Base-by-base conservation (phyloP, 2,113 vertebrate species). In the Bujurquina vittata region DNA sequence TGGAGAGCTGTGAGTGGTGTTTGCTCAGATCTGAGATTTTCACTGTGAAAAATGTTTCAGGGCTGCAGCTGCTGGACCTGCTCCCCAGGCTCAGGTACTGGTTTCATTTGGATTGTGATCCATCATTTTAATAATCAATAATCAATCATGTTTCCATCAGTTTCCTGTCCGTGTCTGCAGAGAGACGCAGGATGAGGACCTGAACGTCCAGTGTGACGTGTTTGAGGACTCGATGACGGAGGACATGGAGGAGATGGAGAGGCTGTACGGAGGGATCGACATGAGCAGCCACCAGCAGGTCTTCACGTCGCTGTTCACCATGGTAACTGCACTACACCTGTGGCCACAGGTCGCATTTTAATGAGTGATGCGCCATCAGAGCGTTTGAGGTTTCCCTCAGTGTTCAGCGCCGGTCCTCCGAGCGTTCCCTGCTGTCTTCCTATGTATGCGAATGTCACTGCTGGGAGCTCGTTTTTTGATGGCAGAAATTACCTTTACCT, bases 221-320 rank as follows among this genome's bases (percentile, higher is more conserved):
- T 99, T 99, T 67, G 96, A 97, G 79, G 97, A 98, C 87, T 95
- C 96, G 78, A 96, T 96, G 94, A 89, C 94, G 0, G 96, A 97
- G 80, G 98, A 99, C 3, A 96, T 98, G 60, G 97, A 98, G 81
- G 97, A 99, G 61, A 95, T 98, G 62, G 84, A 96, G 67, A 95
- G 88, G 12, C 85, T 96, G 10, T 97, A 95, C 12, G 96, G 96
- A 18, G 98, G 97, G 2, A 90, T 97, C 40, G 93, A 99, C 90
- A 96, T 97, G 97, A 97, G 89, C 35, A 96, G 92, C 88, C 97
- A 98, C 83, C 96, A 97, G 62, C 96, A 97, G 29, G 97, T 99
- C 60, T 99, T 99, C 61, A 94, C 93, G 2, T 94, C 95, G 1
- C 95, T 99, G 20, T 97, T 99, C 92, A 97, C 97, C 88, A 98